Evolutionary conservation across 37 sponge, comb jelly and placozoan species (phyloP).

Genomic region (Amphimedon queenslandica): DNA sequence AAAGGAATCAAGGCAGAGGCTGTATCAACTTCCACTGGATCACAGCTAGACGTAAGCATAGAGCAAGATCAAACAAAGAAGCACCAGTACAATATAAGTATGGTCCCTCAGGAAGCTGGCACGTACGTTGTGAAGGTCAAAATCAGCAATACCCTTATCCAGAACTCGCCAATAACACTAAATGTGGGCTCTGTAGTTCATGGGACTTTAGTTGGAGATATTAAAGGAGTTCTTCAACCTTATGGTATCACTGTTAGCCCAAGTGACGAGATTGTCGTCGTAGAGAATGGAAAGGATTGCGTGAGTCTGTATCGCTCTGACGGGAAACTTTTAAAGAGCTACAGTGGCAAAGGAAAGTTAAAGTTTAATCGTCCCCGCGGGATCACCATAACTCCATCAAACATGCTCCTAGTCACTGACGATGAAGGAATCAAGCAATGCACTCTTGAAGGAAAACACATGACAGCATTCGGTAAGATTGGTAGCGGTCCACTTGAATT

Average conservation of each 20-base stretch:
- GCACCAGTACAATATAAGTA: neutral
- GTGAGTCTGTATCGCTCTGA: neutral
- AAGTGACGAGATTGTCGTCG: neutral
- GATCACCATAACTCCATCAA: neutral
- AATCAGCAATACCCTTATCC: neutral
- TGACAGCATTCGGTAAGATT: slow-evolving; percentile 4
- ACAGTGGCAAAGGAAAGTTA: neutral
- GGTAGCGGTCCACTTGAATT: slow-evolving; percentile 18
- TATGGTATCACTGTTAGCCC: neutral
- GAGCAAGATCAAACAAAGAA: neutral
- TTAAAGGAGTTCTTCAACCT: slow-evolving; percentile 3
- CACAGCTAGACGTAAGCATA: neutral
- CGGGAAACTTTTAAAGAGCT: neutral
- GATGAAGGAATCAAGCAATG: slow-evolving; percentile 5
- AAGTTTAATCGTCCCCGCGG: slow-evolving; percentile 8
- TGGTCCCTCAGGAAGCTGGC: neutral
- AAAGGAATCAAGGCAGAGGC: slow-evolving; percentile 5
- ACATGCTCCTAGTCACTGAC: neutral
- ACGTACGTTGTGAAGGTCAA: neutral
- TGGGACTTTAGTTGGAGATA: neutral
- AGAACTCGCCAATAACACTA: neutral
- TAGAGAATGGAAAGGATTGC: slow-evolving; percentile 9
- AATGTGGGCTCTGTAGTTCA: neutral
- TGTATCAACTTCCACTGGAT: neutral
- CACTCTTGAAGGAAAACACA: slow-evolving; percentile 1